Percentiles rank a stretch among this genome's conserved stretches.
These are phyloP conservation scores for Syrmaticus mikado DNA, from an alignment of 2,113 vertebrate genomes.

Conservation along the genomic window DNA sequence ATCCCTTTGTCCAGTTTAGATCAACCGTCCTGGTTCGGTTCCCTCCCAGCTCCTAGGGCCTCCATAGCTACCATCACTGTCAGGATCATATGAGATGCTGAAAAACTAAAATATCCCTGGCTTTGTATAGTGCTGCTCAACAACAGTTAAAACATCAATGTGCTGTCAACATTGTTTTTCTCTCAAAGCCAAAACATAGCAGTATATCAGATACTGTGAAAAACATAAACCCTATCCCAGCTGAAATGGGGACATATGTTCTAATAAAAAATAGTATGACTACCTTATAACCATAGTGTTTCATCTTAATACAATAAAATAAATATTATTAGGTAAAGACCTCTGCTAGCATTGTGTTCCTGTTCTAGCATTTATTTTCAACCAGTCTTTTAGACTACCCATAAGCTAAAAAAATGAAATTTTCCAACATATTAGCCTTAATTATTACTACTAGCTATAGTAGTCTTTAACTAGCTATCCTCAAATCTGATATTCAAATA, in stretches of 20 bases:
- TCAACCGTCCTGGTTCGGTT: no score
- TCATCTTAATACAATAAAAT: neutral
- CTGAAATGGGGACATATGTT: neutral
- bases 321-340: neutral
- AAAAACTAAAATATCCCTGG: no score
- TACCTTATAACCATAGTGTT: neutral
- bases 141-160: no score
- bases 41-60: no score
- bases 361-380: neutral
- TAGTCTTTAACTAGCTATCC: neutral
- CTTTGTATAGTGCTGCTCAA: no score
- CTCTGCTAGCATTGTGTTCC: neutral
- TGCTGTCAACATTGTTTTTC: no score
- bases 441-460: neutral
- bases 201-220: no score
- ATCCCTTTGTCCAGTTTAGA: no score
- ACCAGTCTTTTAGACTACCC: neutral
- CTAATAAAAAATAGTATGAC: neutral
- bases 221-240: no score
- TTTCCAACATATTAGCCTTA: neutral
- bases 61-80: no score
- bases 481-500: neutral
- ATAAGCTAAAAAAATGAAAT: neutral
- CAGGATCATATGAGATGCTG: no score
- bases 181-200: no score